A percentile compares a stretch with the other conserved stretches of the same genome.
Conservation (phyloP, 2,113 vertebrate genomes). For the Ctenodactylus gundi region DNA sequence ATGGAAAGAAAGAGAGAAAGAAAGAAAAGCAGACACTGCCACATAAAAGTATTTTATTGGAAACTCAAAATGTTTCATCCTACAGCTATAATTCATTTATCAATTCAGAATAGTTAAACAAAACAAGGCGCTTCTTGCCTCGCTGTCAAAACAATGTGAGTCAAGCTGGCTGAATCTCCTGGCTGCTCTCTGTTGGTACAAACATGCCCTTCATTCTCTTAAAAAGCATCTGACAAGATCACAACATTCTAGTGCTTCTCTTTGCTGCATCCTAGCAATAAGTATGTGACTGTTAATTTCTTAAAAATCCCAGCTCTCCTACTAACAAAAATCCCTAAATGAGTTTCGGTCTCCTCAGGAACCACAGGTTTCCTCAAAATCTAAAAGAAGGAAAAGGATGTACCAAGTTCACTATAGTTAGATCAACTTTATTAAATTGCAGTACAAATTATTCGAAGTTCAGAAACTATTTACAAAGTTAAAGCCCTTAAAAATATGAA, state of each 20-base stretch:
- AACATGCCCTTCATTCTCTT: background rate
- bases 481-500: background rate
- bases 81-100: background rate
- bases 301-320: background rate
- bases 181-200: background rate
- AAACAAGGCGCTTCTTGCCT: background rate
- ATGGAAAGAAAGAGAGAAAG: no score
- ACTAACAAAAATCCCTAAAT: background rate
- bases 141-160: background rate
- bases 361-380: background rate
- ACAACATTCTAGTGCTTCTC: background rate
- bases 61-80: slow-evolving; percentile 20
- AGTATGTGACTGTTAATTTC: background rate
- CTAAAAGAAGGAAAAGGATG: background rate
- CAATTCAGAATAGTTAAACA: background rate
- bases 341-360: background rate
- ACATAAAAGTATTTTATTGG: background rate
- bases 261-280: slow-evolving; percentile 1
- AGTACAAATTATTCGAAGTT: background rate
- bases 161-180: background rate
- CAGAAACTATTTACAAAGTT: background rate
- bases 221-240: background rate
- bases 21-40: background rate
- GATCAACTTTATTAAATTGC: background rate
- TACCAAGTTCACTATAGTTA: background rate